Conservation (phyloP, 1,140 invertebrate species). For the Papilio helenus region DNA sequence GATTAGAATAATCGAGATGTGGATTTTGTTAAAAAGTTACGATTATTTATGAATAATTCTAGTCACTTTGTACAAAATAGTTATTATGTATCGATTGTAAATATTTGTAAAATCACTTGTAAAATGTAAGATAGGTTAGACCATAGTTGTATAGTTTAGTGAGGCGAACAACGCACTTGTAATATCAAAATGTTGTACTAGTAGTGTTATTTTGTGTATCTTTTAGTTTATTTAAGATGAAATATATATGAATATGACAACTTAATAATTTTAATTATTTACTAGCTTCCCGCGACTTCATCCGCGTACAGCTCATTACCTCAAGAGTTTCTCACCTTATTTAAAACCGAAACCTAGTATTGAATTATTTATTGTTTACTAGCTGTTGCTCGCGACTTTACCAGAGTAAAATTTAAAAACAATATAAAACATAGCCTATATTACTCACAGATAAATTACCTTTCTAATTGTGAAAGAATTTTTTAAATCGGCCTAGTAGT, state of each 20-base stretch:
- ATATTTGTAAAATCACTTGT: conserved; percentile 65
- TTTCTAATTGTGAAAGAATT: too few species aligned
- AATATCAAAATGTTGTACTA: conserved; percentile 60
- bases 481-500: too few species aligned
- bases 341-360: too few species aligned
- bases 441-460: too few species aligned
- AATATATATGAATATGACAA: conserved; percentile 59
- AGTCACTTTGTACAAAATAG: conserved; percentile 81
- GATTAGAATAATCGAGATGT: background rate
- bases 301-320: too few species aligned
- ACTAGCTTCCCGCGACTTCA: too few species aligned
- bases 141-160: conserved; percentile 52
- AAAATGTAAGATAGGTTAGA: conserved; percentile 50
- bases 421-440: too few species aligned
- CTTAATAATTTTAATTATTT: conserved; percentile 16
- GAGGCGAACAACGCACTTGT: conserved; percentile 40
- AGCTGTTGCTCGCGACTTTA: too few species aligned
- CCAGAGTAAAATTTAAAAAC: too few species aligned
- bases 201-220: conserved; percentile 67
- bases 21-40: conserved; percentile 50
- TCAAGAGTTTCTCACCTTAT: too few species aligned
- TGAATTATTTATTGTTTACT: too few species aligned
- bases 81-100: conserved; percentile 57
- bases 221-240: conserved; percentile 54
- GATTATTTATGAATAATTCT: conserved; percentile 62